Percentiles rank a stretch among this genome's conserved stretches.
Conservation (phyloP, 2,888 invertebrate genomes). For the Napeogenes inachia region DNA sequence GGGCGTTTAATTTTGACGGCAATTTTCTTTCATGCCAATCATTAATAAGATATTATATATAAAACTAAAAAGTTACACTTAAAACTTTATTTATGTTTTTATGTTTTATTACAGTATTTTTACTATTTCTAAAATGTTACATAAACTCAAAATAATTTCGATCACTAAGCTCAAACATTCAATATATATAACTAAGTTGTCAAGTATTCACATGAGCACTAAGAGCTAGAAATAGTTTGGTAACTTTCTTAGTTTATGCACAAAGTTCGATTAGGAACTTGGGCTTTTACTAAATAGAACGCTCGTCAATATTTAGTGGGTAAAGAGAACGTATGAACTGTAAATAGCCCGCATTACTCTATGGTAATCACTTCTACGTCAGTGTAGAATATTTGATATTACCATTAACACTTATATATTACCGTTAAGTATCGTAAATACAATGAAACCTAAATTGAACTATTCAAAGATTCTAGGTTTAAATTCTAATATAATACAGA, state of each 20-base stretch:
- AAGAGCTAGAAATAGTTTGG: slow-evolving; percentile 31
- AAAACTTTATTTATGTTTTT: no score
- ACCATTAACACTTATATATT: no score
- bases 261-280: slow-evolving; percentile 34
- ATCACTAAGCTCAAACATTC: slow-evolving; percentile 21
- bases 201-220: slow-evolving; percentile 25
- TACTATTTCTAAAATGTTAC: no score
- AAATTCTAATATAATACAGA: no score
- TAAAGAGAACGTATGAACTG: slow-evolving; percentile 5
- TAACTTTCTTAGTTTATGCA: slow-evolving; percentile 27
- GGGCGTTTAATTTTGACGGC: slow-evolving; percentile 7
- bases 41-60: slow-evolving; percentile 3
- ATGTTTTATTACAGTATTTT: no score
- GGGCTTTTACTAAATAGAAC: slow-evolving; percentile 30
- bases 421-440: no score
- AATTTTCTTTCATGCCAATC: neutral
- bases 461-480: no score
- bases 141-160: slow-evolving; percentile 1
- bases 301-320: slow-evolving; percentile 30
- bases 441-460: no score
- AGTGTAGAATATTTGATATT: no score
- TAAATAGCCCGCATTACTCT: slow-evolving; percentile 7
- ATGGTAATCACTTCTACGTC: slow-evolving; percentile 1
- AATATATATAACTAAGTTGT: slow-evolving; percentile 21
- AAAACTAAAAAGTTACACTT: neutral